Evolutionary conservation across 2,797 vertebrate species (phyloP), one percentile per base, ranked within the genome.

Genomic region (Lepidocolaptes lacrymiger): DNA sequence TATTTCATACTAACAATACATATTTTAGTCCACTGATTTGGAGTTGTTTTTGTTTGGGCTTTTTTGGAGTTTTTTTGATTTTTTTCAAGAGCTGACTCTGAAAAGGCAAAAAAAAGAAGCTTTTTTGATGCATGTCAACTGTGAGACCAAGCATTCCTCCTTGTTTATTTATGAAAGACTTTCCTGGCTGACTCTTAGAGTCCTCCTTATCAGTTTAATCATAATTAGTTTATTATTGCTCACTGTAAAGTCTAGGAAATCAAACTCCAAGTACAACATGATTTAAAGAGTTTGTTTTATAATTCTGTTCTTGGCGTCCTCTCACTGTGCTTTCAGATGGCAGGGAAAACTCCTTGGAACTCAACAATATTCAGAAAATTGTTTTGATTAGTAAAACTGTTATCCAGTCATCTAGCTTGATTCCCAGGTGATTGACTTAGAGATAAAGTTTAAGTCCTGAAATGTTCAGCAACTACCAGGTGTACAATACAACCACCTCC

Each of bases 401-500:
- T 97, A 95, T 89, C 91, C 93, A 85, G 93, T 82, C 89, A 93
- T 96, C 95, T 92, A 87, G 79, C 73, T 95, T 96, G 97, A 97
- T 97, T 97, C 87, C 79, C 43, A 51, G 54, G 88, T 97, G 97
- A 97, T 95, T 96, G 96, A 96, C 93, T 74, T 78, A n/a, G 91
- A 98, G 96, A 97, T 97, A 97, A 97, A 96, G 82, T 91, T 94
- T 95, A 97, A 97, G 89, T 96, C 94, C 91, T 73, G 85, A 97
- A 97, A 91, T 89, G 73, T 76, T 95, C 94, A 94, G 90, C 93
- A 96, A 92, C 93, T 95, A 96, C 91, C 96, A 97, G 94, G 96
- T 96, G 92, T 88, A 96, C 55, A 86, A 81, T 41, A 85, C 85
- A 92, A 30, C 52, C 37, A 91, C n/a, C 96, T 88, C 82, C 16